Evolutionary conservation across 1,140 invertebrate genomes (phyloP), one percentile per base, ranked within the genome.

Genomic region (Pseudomyrmex cubaensis): DNA sequence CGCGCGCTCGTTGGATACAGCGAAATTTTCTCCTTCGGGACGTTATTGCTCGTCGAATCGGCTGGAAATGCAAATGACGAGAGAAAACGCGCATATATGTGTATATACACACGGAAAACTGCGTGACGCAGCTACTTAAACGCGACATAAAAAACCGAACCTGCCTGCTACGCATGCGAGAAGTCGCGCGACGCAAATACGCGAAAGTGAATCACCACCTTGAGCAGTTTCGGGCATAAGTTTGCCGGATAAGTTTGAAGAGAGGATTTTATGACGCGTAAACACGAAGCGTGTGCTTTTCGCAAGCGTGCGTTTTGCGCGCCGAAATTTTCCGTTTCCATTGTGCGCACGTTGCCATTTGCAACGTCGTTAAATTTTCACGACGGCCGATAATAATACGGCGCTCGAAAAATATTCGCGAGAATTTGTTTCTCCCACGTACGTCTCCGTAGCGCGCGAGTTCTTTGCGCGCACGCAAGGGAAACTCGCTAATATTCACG

Each of bases 181-280:
- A 70, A 54, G 35, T 22, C 13, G 22, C 13, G 22, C 20, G 48
- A 67, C 52, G 69, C 72, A 59, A 57, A 75, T 25, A 50, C 67
- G 52, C 22, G 74, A 72, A 78, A 89, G 82, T 88, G 84, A 89
- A 88, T 85, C 77, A 80, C 85, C 66, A 70, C 17, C 54, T 63
- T 70, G 66, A 69, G 70, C 35, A 35, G 35, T 13, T 15, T 13
- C 35, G 56, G 22, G 56, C 35, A 67, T 59, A 35, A 35, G 35
- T 35, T 35, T 35, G 35, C 35, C 67, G 73, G 83, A 75, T 72
- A 85, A 44, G 74, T 87, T 88, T 85, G 72, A 50, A 76, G n/a
- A 35, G 66, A 72, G 70, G 59, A 54, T 48, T 89, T 89, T 88
- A 88, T 83, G 87, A 70, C 73, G 70, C 84, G 85, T 83, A 88